Base-by-base conservation (phyloP, 2,888 invertebrate genomes). In the Campaea margaritaria region DNA sequence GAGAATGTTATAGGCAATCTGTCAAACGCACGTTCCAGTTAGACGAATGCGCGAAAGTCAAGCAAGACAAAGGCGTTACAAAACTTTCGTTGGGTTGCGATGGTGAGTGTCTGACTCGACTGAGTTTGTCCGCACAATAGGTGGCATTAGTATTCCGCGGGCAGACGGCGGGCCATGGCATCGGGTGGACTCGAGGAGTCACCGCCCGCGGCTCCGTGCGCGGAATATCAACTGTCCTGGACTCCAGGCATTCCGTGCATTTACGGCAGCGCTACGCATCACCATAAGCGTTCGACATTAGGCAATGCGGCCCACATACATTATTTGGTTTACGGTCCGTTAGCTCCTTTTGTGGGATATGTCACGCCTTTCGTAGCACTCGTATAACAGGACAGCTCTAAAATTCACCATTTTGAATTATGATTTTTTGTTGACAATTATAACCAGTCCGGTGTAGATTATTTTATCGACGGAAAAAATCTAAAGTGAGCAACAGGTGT, bases 101-200 rank as follows among this genome's bases (percentile, higher is more conserved):
- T 54, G 68, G 70, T 75, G 76, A 82, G 72, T 76, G 77, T 77
- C 75, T 77, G 73, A 79, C 77, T 79, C 47, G 41, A 36, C 49
- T 42, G 50, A 50, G 42, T 55, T 82, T 72, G 75, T 72, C 72
- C 72, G 75, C 73, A 88, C 85, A 87, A 87, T 84, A 78, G 80
- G 36, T 65, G 73, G 59, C 77, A 92, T 92, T 92, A 89, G 87
- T 91, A 92, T 92, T 87, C 91, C 70, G 75, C 74, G 74, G 78
- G 78, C 77, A 73, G 74, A 75, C 72, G 73, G 70, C 68, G 79
- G 78, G 79, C 81, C 82, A 81, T 83, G 82, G 84, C 81, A 82
- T 82, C 78, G 81, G 80, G 79, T 85, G 86, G 82, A 86, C 85
- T 79, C 78, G 85, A 86, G 86, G 86, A 89, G 91, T 91, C 91